phyloP scores from a whole-genome alignment of 2,113 vertebrate genomes.

The Callipepla californica region DNA sequence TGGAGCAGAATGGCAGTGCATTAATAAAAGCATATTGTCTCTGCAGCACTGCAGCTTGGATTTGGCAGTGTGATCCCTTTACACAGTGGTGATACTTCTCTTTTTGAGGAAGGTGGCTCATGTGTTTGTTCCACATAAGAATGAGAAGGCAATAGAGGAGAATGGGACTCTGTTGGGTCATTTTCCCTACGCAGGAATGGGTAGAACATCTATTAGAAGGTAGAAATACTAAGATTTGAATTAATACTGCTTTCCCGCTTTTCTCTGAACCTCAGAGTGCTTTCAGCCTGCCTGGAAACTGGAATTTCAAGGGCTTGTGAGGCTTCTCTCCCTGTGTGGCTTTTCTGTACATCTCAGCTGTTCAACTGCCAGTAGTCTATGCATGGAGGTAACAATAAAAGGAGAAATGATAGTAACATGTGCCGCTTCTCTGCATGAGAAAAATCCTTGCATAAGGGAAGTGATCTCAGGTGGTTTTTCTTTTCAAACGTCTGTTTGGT shows the following conservation, averaged over 20 bases:
- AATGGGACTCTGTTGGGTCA: rapidly evolving
- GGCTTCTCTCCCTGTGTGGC: not conserved
- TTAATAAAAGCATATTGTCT: rapidly evolving
- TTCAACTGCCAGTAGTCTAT: not conserved
- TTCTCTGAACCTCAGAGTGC: not conserved
- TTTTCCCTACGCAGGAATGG: not conserved
- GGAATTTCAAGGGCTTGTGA: not conserved
- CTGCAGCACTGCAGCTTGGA: not conserved
- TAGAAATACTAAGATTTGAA: not conserved
- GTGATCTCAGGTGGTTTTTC: not conserved
- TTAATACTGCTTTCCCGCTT: not conserved
- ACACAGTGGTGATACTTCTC: rapidly evolving
- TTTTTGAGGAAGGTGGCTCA: not conserved
- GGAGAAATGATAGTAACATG: not conserved
- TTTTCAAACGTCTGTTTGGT: not conserved
- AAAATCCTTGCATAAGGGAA: not conserved
- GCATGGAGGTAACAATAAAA: not conserved
- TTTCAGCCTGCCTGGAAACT: not conserved
- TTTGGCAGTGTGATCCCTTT: not conserved
- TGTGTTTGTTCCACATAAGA: not conserved
- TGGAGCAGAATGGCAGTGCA: not conserved
- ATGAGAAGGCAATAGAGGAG: not conserved
- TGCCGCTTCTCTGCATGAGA: too few relatives aligned
- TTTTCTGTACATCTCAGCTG: not conserved
- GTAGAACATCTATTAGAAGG: not conserved